Evolutionary conservation across 2,113 vertebrate species (phyloP), one percentile per base, ranked within the genome.

Genomic region (Meles meles): DNA sequence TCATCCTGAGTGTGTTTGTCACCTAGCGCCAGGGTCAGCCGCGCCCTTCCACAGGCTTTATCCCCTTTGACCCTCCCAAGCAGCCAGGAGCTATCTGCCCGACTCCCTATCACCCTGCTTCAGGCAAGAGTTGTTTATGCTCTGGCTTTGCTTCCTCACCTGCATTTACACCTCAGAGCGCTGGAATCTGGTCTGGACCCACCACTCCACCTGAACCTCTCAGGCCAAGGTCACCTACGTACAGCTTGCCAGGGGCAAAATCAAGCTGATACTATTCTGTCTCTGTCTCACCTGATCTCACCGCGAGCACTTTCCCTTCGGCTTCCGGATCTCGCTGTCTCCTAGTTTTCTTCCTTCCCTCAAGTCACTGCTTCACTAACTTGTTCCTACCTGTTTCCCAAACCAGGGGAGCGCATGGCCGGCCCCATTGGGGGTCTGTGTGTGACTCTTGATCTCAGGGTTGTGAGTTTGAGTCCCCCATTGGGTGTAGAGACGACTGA

Each of bases 181-280:
- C 90, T 47, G 83, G 82, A 86, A 96, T 96, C 81, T 90, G 52
- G 81, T 76, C 61, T 63, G 44, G 25, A 80, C 69, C 39, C 74
- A 47, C 84, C 14, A n/a, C 6, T 52, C 67, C 7, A 3, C 1
- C 4, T 65, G 23, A 57, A 1, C 27, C 12, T 21, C 76, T 86
- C 52, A 42, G 59, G 57, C 67, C 95, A 93, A 97, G 94, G 95
- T 96, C 94, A 76, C n/a, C 47, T 74, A 2, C 6, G 2, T 42
- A 1, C 6, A 9, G 67, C 39, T 47, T 37, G 72, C 61, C 49
- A 18, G n/a, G 31, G 90, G 37, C 55, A 76, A 92, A 95, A 67
- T 5, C 1, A 0, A 13, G 49, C 17, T n/a, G 77, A 47, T 9
- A 37, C 10, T 29, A 23, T n/a, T 27, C 55, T 3, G 18, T 44